Evolutionary conservation across 1,140 invertebrate species (phyloP), one percentile per base, ranked within the genome.

Genomic region (Planococcus citri): DNA sequence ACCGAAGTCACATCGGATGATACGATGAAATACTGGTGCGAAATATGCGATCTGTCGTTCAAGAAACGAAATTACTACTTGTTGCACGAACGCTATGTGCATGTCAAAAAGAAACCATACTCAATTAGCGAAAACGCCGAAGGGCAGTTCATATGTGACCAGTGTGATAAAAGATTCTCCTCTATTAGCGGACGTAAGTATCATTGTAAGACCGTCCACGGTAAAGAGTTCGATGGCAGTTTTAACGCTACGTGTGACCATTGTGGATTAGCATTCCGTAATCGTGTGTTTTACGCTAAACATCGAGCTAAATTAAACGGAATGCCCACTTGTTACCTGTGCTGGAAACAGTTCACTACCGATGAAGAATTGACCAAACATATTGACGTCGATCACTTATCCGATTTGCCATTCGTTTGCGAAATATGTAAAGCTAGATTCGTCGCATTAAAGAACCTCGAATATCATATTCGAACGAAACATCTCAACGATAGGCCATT

Each of bases 371-470:
- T 64, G 22, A 64, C 21, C 9, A 9, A 64, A 17, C 60, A 64
- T 21, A 25, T 64, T 10, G 9, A 64, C 60, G 22, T 3, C 3
- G 20, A 25, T 25, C 60, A 64, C 20, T 4, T 25, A 12, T 24
- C 21, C 60, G 60, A 64, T 25, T 24, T 64, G 60, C 60, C 60
- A 25, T 64, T 64, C 25, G 21, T 64, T 12, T 64, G 60, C 60
- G 60, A 64, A 24, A 3, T 64, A 24, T 64, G 60, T 25, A 10
- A 25, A 10, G 20, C 22, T 2, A 10, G 60, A 4, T 64, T 64
- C 22, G 60, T 64, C 3, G 25, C 60, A 21, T 25, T 64, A 21
- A 24, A 27, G 9, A 24, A 64, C 9, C 60, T 64, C 25, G 24
- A 24, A 3, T 9, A 64, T 27, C 60, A 64, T 64, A 24, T 64